Conservation (phyloP, 1,140 invertebrate species). For the Ylistrum balloti region DNA sequence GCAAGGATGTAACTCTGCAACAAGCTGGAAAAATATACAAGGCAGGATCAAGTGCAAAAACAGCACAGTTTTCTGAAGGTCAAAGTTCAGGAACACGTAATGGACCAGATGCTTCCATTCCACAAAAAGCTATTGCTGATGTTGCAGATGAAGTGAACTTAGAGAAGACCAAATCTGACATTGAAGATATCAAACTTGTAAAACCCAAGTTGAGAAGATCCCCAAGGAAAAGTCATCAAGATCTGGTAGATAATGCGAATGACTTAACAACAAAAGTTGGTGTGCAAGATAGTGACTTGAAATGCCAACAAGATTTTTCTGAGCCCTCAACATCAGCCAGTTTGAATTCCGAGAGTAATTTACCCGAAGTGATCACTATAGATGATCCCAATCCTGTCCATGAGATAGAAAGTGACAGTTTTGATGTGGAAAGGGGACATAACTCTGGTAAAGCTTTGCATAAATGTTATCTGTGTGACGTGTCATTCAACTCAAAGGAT, state of each 20-base stretch:
- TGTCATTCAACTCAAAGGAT: neutral
- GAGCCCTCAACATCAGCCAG: neutral
- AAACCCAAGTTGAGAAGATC: neutral
- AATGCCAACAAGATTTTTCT: neutral
- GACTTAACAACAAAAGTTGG: neutral
- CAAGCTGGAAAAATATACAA: neutral
- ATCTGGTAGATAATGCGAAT: neutral
- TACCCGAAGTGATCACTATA: neutral
- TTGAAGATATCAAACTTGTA: neutral
- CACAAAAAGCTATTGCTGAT: neutral
- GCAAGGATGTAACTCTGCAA: neutral
- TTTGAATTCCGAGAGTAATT: neutral
- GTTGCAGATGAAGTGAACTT: neutral
- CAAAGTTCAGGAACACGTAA: neutral
- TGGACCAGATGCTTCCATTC: neutral
- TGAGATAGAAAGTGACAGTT: neutral
- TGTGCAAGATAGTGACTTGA: neutral
- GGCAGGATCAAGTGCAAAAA: neutral
- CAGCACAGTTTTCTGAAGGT: neutral
- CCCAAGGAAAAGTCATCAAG: neutral
- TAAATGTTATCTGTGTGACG: neutral
- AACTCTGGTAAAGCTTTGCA: neutral
- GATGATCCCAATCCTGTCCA: neutral
- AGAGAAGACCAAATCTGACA: neutral
- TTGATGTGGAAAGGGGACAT: neutral